Evolutionary conservation across 2,888 invertebrate genomes (phyloP), one percentile per base, ranked within the genome.

Genomic region (Esperia sulphurella): DNA sequence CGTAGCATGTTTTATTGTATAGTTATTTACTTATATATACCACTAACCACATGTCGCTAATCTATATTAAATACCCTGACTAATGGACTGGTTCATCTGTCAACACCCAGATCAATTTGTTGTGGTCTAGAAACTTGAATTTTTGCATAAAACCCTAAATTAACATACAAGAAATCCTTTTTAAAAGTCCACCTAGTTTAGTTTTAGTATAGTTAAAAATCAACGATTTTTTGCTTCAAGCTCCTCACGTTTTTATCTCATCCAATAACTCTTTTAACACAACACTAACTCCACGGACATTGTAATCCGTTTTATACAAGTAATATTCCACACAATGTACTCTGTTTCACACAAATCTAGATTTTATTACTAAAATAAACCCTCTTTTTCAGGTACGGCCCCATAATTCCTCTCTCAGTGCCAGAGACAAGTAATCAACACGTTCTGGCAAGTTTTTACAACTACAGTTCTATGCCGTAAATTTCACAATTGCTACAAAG

Each of bases 401-500:
- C 59, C 42, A 52, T 53, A 50, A 49, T 53, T 49, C 29, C 30
- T 43, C 28, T 13, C 14, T 30, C 31, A n/a, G 37, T 21, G 13
- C 21, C 46, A 61, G 43, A 47, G 40, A 41, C 42, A 51, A 54
- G 63, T 64, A 65, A 69, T 65, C 65, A 68, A 58, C 64, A 58
- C 51, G 48, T 51, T 49, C 43, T 41, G 39, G 44, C 41, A 52
- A 50, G 50, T 49, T 53, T 53, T 53, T 50, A 39, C 50, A 53
- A 68, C 65, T 68, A 62, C 50, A 21, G 2, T 56, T 51, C 59
- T 52, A 54, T 59, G 56, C 63, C 61, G 61, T 63, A 64, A 72
- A 73, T 74, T 66, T 61, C 56, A 73, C 74, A 72, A 71, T 71
- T 71, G 72, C 67, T 60, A 66, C 69, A 68, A 64, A 65, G 61